phyloP scores from a whole-genome alignment of 2,113 vertebrate species.

The Zapus hudsonius region DNA sequence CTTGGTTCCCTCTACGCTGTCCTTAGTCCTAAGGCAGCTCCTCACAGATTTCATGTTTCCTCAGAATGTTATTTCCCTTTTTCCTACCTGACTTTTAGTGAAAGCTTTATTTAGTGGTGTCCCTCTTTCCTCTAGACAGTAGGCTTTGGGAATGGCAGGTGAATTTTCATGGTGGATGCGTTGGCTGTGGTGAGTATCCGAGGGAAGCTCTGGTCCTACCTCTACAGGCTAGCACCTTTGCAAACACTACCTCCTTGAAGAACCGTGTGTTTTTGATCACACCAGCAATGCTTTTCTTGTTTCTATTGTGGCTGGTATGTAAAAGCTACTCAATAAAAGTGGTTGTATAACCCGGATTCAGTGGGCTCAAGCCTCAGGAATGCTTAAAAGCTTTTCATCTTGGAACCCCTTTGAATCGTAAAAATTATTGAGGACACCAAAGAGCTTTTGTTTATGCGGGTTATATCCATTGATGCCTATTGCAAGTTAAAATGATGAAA shows the following conservation, averaged over 20 bases:
- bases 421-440: neutral
- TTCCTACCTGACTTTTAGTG: neutral
- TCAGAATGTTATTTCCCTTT: fast-evolving
- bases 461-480: neutral
- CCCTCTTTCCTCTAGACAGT: slow-evolving; percentile 51
- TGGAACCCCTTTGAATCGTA: neutral
- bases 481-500: neutral
- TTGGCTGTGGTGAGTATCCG: neutral
- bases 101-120: neutral
- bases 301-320: neutral
- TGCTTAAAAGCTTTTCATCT: neutral
- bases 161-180: neutral
- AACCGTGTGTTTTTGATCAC: no score
- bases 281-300: neutral
- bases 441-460: slow-evolving; percentile 49
- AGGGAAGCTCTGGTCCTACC: neutral
- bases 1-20: neutral
- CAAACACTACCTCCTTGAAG: neutral
- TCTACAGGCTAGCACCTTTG: neutral
- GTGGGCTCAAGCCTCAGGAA: neutral
- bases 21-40: neutral
- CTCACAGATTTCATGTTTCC: neutral
- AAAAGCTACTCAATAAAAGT: neutral
- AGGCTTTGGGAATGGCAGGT: neutral
- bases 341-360: neutral